These are phyloP conservation scores for Creontiades dilutus DNA, from an alignment of 2,888 invertebrate genomes.

Conservation along the genomic window DNA sequence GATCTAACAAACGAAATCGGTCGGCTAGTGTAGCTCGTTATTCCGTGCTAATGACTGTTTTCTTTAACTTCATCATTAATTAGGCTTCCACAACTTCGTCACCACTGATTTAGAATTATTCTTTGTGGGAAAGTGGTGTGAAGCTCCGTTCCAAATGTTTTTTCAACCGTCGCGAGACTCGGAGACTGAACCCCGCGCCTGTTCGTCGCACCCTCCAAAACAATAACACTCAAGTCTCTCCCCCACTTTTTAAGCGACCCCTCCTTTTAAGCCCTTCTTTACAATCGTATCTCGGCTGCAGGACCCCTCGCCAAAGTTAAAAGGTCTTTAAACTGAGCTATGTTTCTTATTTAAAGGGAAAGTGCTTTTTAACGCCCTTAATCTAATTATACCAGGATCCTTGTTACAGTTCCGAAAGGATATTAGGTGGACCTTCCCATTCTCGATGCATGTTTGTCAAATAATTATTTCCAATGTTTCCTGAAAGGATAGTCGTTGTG, in stretches of 20 bases:
- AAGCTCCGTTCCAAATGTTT: no score
- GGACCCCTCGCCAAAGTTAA: background rate
- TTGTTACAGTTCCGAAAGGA: background rate
- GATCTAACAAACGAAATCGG: no score
- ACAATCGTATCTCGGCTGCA: conserved; percentile 52
- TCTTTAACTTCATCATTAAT: no score
- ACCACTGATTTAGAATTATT: no score
- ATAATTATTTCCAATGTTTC: background rate
- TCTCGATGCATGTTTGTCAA: background rate
- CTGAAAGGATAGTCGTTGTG: no score
- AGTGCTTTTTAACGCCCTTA: conserved; percentile 14
- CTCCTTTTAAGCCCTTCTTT: conserved; percentile 42
- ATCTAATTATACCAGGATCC: conserved; percentile 37
- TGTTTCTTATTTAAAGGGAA: conserved; percentile 43
- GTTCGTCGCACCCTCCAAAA: conserved; percentile 25
- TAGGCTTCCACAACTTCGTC: no score
- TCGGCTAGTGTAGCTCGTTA: no score
- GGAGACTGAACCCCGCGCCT: background rate
- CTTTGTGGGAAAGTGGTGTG: no score
- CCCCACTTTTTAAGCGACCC: conserved; percentile 51
- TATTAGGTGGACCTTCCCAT: background rate
- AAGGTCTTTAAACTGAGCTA: conserved; percentile 48
- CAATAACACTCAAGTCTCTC: conserved; percentile 48
- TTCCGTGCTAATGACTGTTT: no score
- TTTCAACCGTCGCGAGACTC: no score